phyloP scores from a whole-genome alignment of 2,113 vertebrate species.

The Ceuthmochares aereus region DNA sequence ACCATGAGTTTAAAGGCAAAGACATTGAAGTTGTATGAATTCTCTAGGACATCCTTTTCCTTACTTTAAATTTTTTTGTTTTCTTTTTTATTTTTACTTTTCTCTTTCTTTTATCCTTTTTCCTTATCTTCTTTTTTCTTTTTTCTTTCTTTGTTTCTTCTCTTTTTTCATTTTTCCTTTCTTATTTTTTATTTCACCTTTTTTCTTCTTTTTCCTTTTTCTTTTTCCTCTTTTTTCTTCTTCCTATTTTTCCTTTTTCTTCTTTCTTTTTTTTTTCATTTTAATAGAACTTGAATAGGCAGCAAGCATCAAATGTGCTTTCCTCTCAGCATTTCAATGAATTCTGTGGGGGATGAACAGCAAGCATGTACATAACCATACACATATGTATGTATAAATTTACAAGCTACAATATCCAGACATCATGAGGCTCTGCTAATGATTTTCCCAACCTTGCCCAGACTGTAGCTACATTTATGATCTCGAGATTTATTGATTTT shows the following conservation, averaged over 20 bases:
- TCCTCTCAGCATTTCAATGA: conserved; percentile 71
- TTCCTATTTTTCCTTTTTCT: fast-evolving
- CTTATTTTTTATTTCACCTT: background rate
- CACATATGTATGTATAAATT: conserved; percentile 83
- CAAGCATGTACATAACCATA: conserved; percentile 75
- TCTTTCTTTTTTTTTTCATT: background rate
- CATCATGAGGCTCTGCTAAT: conserved; percentile 78
- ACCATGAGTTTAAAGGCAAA: background rate
- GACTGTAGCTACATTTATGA: conserved; percentile 84
- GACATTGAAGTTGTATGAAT: background rate
- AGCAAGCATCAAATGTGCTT: conserved; percentile 69
- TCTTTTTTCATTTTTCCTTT: too few species aligned
- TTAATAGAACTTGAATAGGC: conserved; percentile 43
- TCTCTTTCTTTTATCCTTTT: background rate
- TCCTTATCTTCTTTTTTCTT: background rate
- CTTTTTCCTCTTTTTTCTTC: too few species aligned
- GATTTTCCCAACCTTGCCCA: conserved; percentile 82
- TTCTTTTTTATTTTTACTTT: fast-evolving
- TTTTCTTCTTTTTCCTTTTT: background rate
- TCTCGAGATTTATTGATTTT: conserved; percentile 85
- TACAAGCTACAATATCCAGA: conserved; percentile 84
- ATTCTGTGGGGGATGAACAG: conserved; percentile 70
- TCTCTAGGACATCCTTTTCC: background rate
- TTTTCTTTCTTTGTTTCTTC: fast-evolving
- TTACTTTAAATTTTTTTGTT: fast-evolving